These are phyloP conservation scores for Bombus superbus DNA, from an alignment of 1,140 invertebrate genomes.

Conservation along the genomic window DNA sequence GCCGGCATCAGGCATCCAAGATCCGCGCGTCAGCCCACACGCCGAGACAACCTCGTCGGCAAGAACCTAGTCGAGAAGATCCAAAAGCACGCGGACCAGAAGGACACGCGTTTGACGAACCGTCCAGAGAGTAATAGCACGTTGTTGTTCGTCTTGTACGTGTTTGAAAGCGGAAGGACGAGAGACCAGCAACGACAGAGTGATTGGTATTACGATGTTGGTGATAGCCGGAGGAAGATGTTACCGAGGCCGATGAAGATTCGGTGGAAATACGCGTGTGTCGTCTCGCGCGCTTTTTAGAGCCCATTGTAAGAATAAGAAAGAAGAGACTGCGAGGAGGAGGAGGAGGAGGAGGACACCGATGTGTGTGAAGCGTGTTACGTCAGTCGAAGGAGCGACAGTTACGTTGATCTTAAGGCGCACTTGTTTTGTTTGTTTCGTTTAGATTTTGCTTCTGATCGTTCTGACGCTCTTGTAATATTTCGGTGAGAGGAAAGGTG, in stretches of 20 bases:
- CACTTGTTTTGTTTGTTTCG: neutral
- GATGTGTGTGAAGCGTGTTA: neutral
- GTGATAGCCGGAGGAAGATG: neutral
- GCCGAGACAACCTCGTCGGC: constrained; percentile 37
- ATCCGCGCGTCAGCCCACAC: constrained; percentile 61
- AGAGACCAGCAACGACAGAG: constrained; percentile 22
- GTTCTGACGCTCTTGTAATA: no score
- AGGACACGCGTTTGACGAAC: constrained; percentile 25
- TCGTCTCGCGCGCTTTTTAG: constrained; percentile 4
- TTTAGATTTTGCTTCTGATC: neutral
- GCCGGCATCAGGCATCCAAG: constrained; percentile 71
- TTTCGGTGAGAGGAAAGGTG: neutral
- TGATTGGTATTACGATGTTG: neutral
- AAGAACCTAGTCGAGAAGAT: neutral
- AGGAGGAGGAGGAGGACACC: no score
- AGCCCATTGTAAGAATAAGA: no score
- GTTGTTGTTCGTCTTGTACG: constrained; percentile 3
- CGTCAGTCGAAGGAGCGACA: neutral
- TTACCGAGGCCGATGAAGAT: neutral
- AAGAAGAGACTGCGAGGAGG: neutral
- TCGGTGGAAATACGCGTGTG: neutral
- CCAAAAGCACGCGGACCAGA: constrained; percentile 11
- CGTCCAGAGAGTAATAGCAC: neutral
- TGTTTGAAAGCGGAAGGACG: constrained; percentile 5
- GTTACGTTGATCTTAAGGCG: neutral